Percentiles rank a stretch among this genome's conserved stretches.
Conservation (phyloP, 2,888 invertebrate genomes). For the Drosophila multiciliata region DNA sequence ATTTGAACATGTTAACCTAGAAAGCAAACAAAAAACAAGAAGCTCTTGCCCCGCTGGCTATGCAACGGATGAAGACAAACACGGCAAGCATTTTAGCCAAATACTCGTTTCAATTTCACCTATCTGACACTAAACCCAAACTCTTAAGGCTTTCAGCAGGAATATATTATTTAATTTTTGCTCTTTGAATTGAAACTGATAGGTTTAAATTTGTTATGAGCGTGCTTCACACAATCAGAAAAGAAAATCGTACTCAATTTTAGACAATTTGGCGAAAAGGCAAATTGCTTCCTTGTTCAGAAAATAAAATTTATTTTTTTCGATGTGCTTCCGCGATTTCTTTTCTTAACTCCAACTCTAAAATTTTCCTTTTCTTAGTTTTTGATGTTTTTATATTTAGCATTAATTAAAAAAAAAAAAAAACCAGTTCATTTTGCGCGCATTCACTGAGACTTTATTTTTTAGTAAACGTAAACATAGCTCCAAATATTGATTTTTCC, state of each 20-base stretch:
- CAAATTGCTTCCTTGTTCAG: background rate
- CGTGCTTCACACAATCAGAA: background rate
- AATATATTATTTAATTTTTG: slow-evolving; percentile 54
- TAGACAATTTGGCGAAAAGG: background rate
- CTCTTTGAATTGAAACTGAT: background rate
- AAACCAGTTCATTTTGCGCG: too few relatives aligned
- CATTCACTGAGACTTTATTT: too few relatives aligned
- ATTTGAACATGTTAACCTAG: slow-evolving; percentile 34
- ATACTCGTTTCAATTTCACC: slow-evolving; percentile 20
- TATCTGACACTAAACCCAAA: background rate
- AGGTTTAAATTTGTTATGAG: background rate
- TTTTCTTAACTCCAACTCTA: too few relatives aligned
- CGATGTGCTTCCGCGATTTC: too few relatives aligned
- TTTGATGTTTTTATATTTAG: too few relatives aligned
- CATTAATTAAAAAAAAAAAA: too few relatives aligned
- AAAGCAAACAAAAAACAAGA: slow-evolving; percentile 38
- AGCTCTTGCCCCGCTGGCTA: slow-evolving; percentile 20
- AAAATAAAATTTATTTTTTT: background rate
- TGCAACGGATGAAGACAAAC: slow-evolving; percentile 38
- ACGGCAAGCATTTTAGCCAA: slow-evolving; percentile 48
- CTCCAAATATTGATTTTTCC: background rate
- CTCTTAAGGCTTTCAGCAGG: background rate
- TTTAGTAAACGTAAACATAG: background rate
- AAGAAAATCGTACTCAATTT: background rate
- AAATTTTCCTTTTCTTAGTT: too few relatives aligned